Conservation (phyloP, 2,113 vertebrate genomes). For the Acrocephalus kingi region DNA sequence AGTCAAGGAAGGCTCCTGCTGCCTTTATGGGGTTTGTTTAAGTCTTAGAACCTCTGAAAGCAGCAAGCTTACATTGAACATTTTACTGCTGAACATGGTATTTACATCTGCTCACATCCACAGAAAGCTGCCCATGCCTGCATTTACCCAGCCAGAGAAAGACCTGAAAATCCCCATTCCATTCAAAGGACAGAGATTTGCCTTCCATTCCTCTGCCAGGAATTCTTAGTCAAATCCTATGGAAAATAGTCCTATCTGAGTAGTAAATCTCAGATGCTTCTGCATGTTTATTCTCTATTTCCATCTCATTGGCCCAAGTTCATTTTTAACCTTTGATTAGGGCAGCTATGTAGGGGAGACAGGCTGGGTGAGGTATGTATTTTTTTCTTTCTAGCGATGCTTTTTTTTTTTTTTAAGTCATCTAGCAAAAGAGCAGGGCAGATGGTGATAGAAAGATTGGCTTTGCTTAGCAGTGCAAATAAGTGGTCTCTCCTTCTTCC, state of each 20-base stretch:
- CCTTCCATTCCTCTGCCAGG: constrained; percentile 44
- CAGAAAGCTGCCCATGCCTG: constrained; percentile 18
- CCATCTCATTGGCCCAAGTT: constrained; percentile 44
- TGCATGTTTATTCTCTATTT: constrained; percentile 59
- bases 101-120: constrained; percentile 10
- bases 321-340: constrained; percentile 62
- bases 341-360: neutral
- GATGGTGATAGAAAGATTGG: constrained; percentile 37
- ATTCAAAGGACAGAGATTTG: constrained; percentile 33
- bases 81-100: constrained; percentile 2
- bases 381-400: neutral
- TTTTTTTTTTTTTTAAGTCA: neutral
- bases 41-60: neutral
- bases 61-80: neutral
- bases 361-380: neutral
- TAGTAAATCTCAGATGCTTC: constrained; percentile 61
- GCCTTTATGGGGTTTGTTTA: neutral
- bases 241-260: constrained; percentile 63
- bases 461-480: constrained; percentile 52
- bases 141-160: constrained; percentile 7
- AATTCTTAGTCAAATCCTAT: constrained; percentile 63
- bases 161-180: constrained; percentile 67
- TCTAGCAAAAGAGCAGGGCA: constrained; percentile 16
- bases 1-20: neutral
- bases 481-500: constrained; percentile 14